Evolutionary conservation across 2,888 invertebrate genomes (phyloP).

Genomic region (Microdon myrmicae): DNA sequence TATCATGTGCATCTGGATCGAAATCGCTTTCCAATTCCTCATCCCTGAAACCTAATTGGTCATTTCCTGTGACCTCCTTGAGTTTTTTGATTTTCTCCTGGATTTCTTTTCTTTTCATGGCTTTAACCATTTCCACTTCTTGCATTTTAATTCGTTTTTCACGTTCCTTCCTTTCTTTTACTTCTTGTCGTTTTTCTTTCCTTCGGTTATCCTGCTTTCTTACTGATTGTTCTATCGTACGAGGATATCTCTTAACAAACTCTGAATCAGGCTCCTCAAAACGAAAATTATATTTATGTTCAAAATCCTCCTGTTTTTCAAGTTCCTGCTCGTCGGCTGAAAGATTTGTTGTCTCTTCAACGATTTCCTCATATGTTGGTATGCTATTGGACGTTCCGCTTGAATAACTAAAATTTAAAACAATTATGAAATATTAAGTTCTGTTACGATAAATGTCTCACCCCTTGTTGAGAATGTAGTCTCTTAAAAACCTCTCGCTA

Average conservation of each 20-base stretch:
- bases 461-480: slow-evolving; percentile 90
- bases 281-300: slow-evolving; percentile 94
- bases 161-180: slow-evolving; percentile 77
- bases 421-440: background rate
- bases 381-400: slow-evolving; percentile 69
- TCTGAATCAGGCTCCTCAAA: slow-evolving; percentile 96
- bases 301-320: slow-evolving; percentile 88
- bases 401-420: slow-evolving; percentile 65
- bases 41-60: slow-evolving; percentile 70
- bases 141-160: slow-evolving; percentile 85
- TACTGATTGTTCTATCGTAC: slow-evolving; percentile 85
- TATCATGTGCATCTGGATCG: slow-evolving; percentile 89
- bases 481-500: slow-evolving; percentile 88
- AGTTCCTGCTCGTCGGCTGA: slow-evolving; percentile 84
- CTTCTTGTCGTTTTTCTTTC: slow-evolving; percentile 80
- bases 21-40: slow-evolving; percentile 90
- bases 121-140: slow-evolving; percentile 87
- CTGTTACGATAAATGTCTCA: slow-evolving; percentile 56
- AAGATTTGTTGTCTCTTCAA: slow-evolving; percentile 71
- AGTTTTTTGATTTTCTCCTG: slow-evolving; percentile 87
- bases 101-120: slow-evolving; percentile 89
- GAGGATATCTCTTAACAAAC: slow-evolving; percentile 90
- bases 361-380: slow-evolving; percentile 75
- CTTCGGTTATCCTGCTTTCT: slow-evolving; percentile 83
- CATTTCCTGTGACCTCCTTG: slow-evolving; percentile 88